Percentiles rank a stretch among this genome's conserved stretches.
Evolutionary conservation across 2,113 vertebrate species (phyloP).

Genomic region (Pyrgilauda ruficollis): DNA sequence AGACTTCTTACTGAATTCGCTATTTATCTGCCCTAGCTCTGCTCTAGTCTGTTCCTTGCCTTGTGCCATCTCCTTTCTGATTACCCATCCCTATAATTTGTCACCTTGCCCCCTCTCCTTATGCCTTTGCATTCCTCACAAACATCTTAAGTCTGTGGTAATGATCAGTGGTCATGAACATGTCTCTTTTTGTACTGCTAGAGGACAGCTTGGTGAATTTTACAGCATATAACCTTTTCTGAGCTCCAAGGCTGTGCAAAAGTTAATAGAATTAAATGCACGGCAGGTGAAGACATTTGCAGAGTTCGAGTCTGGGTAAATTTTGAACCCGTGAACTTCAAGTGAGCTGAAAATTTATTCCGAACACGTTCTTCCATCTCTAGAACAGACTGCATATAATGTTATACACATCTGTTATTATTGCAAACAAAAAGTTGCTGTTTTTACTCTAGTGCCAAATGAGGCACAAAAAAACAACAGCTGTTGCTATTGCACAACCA

Average conservation of each 20-base stretch:
- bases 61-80: not conserved
- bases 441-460: conserved; percentile 71
- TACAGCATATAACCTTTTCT: not conserved
- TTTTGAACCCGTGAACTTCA: conserved; percentile 67
- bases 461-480: conserved; percentile 76
- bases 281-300: conserved; percentile 31
- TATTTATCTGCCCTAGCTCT: not conserved
- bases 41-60: not conserved
- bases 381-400: conserved; percentile 68
- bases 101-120: not conserved
- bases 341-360: conserved; percentile 66
- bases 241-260: not conserved
- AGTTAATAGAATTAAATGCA: conserved; percentile 34
- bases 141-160: not conserved
- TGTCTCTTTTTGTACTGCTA: not conserved
- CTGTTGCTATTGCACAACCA: conserved; percentile 79
- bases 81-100: not conserved
- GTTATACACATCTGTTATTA: conserved; percentile 80
- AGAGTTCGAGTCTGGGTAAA: conserved; percentile 15
- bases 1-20: not conserved
- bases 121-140: not conserved
- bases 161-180: not conserved
- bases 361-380: conserved; percentile 50
- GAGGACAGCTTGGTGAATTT: not conserved
- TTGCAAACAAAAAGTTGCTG: conserved; percentile 77